Conservation (phyloP, 2,888 invertebrate species). For the Acleris literana region DNA sequence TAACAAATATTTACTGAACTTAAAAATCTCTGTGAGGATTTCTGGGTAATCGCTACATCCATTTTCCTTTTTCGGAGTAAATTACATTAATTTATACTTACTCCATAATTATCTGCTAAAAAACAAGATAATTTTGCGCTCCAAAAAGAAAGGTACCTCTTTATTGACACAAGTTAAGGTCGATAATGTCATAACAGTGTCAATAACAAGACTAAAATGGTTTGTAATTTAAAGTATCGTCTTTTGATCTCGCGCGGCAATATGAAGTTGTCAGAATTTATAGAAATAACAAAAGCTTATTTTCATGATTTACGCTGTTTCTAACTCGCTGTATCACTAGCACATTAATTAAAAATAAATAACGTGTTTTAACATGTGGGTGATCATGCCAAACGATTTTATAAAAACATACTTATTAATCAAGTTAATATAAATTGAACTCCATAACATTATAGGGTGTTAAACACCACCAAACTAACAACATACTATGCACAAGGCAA, state of each 20-base stretch:
- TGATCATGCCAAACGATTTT: no score
- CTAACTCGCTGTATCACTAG: slow-evolving; percentile 34
- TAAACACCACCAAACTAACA: no score
- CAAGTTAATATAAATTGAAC: no score
- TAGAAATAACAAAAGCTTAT: slow-evolving; percentile 32
- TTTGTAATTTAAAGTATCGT: slow-evolving; percentile 16
- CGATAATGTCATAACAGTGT: slow-evolving; percentile 43
- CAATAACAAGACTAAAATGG: slow-evolving; percentile 38
- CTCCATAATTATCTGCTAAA: slow-evolving; percentile 56
- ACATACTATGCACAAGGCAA: no score
- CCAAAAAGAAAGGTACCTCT: slow-evolving; percentile 42
- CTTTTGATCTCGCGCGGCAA: slow-evolving; percentile 44
- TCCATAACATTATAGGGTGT: no score
- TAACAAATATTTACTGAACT: slow-evolving; percentile 33
- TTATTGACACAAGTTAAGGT: slow-evolving; percentile 48
- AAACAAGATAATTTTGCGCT: slow-evolving; percentile 44
- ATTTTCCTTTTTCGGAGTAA: slow-evolving; percentile 54
- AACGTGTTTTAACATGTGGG: no score
- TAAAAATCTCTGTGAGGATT: slow-evolving; percentile 44
- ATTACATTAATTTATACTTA: slow-evolving; percentile 61
- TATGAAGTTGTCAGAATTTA: slow-evolving; percentile 63
- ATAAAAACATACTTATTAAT: no score
- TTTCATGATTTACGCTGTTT: slow-evolving; percentile 37
- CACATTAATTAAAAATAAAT: background rate
- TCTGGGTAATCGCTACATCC: slow-evolving; percentile 35